A percentile compares a stretch with the other conserved stretches of the same genome.
Conservation (phyloP, 2,113 vertebrate genomes). For the Gopherus evgoodei region DNA sequence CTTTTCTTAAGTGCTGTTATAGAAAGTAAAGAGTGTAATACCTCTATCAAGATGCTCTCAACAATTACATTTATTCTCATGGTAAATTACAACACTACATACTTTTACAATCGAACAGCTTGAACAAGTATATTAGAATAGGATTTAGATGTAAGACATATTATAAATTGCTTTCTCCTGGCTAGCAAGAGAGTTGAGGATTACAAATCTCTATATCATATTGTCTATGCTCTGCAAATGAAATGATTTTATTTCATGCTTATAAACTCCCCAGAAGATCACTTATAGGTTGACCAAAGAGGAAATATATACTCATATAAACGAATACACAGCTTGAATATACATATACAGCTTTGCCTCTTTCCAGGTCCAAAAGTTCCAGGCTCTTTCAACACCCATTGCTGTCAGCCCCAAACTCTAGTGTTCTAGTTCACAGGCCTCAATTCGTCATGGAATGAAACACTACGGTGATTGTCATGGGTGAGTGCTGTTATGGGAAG, state of each 20-base stretch:
- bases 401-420: conserved; percentile 14
- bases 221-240: conserved; percentile 6
- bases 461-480: conserved; percentile 31
- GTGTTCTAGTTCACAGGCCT: conserved; percentile 47
- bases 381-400: conserved; percentile 31
- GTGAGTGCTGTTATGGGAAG: conserved; percentile 43
- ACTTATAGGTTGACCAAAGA: conserved; percentile 56
- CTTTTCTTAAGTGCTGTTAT: not conserved
- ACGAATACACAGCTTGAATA: conserved; percentile 15
- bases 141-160: not conserved
- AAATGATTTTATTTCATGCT: conserved; percentile 25
- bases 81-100: not conserved
- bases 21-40: not conserved
- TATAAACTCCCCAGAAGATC: conserved; percentile 26
- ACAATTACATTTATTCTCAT: not conserved
- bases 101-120: not conserved
- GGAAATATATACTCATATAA: conserved; percentile 8
- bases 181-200: not conserved
- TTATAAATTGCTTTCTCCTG: not conserved
- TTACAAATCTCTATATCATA: not conserved
- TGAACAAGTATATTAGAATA: not conserved
- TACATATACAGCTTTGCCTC: conserved; percentile 24
- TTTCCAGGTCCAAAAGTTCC: conserved; percentile 50
- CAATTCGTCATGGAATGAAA: conserved; percentile 55
- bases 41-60: not conserved